phyloP scores from a whole-genome alignment of 2,113 vertebrate genomes.

The Zosterops japonicus region DNA sequence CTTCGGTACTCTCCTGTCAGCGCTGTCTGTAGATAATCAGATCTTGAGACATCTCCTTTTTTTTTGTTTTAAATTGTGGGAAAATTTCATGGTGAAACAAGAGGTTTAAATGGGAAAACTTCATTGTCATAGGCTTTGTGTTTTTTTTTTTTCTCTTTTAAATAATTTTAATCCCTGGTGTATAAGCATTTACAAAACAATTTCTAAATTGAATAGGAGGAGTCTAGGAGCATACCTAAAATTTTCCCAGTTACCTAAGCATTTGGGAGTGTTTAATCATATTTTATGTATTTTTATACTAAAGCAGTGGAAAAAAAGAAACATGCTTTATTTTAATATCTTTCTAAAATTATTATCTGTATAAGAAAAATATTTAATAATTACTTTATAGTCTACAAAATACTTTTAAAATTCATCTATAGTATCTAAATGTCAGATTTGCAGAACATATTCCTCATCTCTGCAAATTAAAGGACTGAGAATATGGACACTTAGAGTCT shows the following conservation, averaged over 20 bases:
- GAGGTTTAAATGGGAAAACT: background rate
- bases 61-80: background rate
- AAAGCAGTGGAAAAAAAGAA: background rate
- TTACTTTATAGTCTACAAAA: background rate
- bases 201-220: background rate
- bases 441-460: constrained; percentile 10
- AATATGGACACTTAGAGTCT: constrained; percentile 42
- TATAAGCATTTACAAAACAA: background rate
- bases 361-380: constrained; percentile 40
- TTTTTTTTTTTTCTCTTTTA: background rate
- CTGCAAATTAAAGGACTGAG: constrained; percentile 57
- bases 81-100: background rate
- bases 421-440: constrained; percentile 27
- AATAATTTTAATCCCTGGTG: background rate
- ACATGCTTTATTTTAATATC: background rate
- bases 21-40: background rate
- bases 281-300: background rate
- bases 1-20: background rate
- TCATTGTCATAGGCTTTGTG: background rate
- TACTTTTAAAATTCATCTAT: background rate
- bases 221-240: background rate
- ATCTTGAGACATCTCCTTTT: background rate
- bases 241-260: background rate
- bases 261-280: background rate
- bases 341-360: background rate